Percentiles rank a stretch among this genome's conserved stretches.
Conservation (phyloP, 1,140 invertebrate genomes). For the Macrocentrus cingulum region DNA sequence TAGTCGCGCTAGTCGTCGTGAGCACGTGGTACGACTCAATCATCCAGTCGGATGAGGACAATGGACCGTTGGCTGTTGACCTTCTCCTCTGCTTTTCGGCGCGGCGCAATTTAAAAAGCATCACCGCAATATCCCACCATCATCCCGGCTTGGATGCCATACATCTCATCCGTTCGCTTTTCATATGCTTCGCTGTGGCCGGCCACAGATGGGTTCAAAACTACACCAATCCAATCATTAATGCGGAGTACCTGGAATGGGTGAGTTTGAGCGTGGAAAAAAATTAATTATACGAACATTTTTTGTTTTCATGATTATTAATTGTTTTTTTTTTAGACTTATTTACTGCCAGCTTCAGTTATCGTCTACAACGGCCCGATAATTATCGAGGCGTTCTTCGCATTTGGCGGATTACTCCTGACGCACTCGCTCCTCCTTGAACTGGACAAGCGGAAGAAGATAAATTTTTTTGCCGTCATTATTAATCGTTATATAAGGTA, state of each 20-base stretch:
- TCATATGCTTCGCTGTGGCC: slow-evolving; percentile 29
- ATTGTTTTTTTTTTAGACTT: slow-evolving; percentile 23
- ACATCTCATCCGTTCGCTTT: slow-evolving; percentile 35
- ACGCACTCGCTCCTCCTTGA: slow-evolving; percentile 41
- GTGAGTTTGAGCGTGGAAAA: slow-evolving; percentile 29
- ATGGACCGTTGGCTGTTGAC: slow-evolving; percentile 16
- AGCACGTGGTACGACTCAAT: slow-evolving; percentile 38
- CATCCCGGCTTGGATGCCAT: slow-evolving; percentile 39
- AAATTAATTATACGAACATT: background rate
- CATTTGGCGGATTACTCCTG: slow-evolving; percentile 42
- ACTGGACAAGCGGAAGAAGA: slow-evolving; percentile 40
- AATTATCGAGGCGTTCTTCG: slow-evolving; percentile 47
- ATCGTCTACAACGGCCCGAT: slow-evolving; percentile 43
- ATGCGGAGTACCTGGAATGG: slow-evolving; percentile 32
- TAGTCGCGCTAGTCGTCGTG: slow-evolving; percentile 31
- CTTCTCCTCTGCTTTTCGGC: slow-evolving; percentile 48
- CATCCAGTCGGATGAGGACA: slow-evolving; percentile 18
- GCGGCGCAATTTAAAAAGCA: slow-evolving; percentile 34
- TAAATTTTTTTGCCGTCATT: slow-evolving; percentile 35
- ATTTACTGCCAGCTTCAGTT: slow-evolving; percentile 26
- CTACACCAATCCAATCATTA: slow-evolving; percentile 31
- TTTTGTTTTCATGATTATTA: slow-evolving; percentile 1
- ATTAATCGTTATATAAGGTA: slow-evolving; percentile 43
- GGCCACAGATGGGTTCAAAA: slow-evolving; percentile 40
- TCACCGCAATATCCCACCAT: slow-evolving; percentile 29